Percentiles rank a stretch among this genome's conserved stretches.
Conservation (phyloP, 2,888 invertebrate genomes). For the Metellina segmentata region DNA sequence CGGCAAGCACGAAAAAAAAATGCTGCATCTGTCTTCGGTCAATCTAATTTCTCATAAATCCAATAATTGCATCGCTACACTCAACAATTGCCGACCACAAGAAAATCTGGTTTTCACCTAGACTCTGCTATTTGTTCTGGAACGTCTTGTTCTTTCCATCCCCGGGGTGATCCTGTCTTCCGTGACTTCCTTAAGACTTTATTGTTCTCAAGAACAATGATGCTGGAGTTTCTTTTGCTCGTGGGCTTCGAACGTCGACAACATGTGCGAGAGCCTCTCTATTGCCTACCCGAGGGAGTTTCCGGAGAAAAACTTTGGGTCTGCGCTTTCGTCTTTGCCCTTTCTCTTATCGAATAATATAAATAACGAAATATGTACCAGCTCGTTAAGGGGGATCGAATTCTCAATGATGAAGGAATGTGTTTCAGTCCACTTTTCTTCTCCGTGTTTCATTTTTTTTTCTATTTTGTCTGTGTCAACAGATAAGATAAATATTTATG, state of each 20-base stretch:
- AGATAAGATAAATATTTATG: too few species aligned
- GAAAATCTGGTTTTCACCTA: constrained; percentile 51
- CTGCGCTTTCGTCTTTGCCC: neutral
- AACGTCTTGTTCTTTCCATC: constrained; percentile 42
- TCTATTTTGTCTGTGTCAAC: too few species aligned
- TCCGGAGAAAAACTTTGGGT: neutral
- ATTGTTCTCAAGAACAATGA: constrained; percentile 57
- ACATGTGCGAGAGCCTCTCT: neutral
- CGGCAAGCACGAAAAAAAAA: neutral
- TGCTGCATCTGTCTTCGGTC: constrained; percentile 12
- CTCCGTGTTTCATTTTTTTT: too few species aligned
- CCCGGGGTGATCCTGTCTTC: constrained; percentile 15
- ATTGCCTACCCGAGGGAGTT: constrained; percentile 6
- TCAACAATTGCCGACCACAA: constrained; percentile 57
- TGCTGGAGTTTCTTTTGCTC: constrained; percentile 8
- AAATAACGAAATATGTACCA: neutral
- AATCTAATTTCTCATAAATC: constrained; percentile 64
- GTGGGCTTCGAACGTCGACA: neutral
- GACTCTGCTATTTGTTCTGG: constrained; percentile 57
- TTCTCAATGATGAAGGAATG: too few species aligned
- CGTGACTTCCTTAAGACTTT: constrained; percentile 39
- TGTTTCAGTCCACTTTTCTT: too few species aligned
- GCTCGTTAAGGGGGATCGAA: neutral
- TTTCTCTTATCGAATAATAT: neutral
- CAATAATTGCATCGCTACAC: constrained; percentile 50